Base-by-base conservation (phyloP, 2,113 vertebrate species). In the Hassar affinis region DNA sequence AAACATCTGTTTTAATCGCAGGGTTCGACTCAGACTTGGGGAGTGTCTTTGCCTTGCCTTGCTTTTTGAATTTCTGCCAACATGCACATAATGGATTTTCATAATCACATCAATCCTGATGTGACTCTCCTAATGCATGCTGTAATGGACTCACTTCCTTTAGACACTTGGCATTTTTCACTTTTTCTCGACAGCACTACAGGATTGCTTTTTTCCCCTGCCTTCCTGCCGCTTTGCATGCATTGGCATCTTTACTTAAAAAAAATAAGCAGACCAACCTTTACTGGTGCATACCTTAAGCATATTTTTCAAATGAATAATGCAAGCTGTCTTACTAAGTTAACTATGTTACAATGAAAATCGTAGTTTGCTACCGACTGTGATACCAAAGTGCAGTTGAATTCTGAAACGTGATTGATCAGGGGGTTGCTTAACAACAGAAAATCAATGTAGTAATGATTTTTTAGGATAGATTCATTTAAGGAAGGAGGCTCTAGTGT, bases 11-110 rank as follows among this genome's bases (percentile, higher is more conserved):
- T 68, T 82, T 61, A 72, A 61, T 62, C 56, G 22, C 56, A 20
- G 81, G n/a, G 45, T n/a, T 8, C 2, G 38, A 42, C 3, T 42
- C 6, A 71, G 15, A 68, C 33, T 12, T 72, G 30, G 45, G 25
- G 22, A 30, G 30, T 33, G 30, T 30, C 30, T 72, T 81, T 45
- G 66, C 35, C 66, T 27, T 79, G n/a, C 57, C 5, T 15, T 64
- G 57, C 8, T 64, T 49, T 51, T 79, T 8, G 20, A 69, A 81
- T 35, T 52, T 81, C 22, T 71, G 80, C 25, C 52, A 72, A 62
- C 11, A 33, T 5, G 27, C 27, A 51, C 42, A 51, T 33, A 64
- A 66, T 30, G 22, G 64, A 57, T 81, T 71, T 71, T 81, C 51
- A 71, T 81, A 71, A 42, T 45, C 25, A 1, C 64, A 71, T 71